Conservation (phyloP, 2,797 vertebrate genomes). For the Melopsittacus undulatus region DNA sequence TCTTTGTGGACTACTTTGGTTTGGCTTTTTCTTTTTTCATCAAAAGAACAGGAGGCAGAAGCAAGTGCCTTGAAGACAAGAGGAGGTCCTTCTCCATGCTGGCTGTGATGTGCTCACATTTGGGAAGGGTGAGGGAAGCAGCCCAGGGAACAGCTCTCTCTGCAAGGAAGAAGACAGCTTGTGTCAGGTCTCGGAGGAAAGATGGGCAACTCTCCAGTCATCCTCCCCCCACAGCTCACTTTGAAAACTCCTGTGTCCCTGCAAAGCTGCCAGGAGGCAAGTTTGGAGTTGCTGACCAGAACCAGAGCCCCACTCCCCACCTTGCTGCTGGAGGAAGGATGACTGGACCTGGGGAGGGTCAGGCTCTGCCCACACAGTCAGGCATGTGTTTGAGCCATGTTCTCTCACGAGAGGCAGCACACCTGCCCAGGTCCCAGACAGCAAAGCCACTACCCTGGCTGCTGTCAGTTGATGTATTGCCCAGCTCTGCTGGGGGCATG, state of each 20-base stretch:
- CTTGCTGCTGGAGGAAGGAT: background rate
- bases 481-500: background rate
- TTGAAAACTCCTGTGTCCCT: background rate
- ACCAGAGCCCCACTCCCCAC: rapidly evolving
- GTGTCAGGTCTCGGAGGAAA: background rate
- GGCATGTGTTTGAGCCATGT: rapidly evolving
- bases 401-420: background rate
- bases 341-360: no score
- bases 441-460: rapidly evolving
- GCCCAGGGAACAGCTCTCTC: slow-evolving; percentile 36
- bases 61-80: background rate
- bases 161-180: slow-evolving; percentile 57
- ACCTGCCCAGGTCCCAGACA: background rate
- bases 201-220: rapidly evolving
- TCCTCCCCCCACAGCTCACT: background rate
- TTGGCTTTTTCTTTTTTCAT: slow-evolving; percentile 29
- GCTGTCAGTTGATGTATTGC: background rate
- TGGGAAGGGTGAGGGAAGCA: background rate
- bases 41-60: slow-evolving; percentile 2
- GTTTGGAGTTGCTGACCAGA: background rate
- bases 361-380: no score
- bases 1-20: background rate
- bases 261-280: background rate
- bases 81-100: background rate
- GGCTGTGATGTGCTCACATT: background rate